Percentiles rank a stretch among this genome's conserved stretches.
Evolutionary conservation across 2,888 invertebrate genomes (phyloP).

Genomic region (Nebria salina): DNA sequence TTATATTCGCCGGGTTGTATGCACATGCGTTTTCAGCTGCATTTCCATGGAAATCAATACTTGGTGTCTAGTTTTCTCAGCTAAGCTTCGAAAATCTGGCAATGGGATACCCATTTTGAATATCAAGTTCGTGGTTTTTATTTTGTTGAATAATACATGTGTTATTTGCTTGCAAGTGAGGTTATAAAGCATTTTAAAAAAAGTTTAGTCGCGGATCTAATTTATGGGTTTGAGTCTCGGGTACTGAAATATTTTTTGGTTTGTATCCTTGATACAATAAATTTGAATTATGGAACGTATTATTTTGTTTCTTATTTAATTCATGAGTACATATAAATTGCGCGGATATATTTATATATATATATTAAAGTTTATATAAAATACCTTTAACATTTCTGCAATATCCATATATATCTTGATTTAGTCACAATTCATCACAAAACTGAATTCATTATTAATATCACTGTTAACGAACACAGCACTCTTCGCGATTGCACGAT

Average conservation of each 20-base stretch:
- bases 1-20: not conserved
- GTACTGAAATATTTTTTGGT: not conserved
- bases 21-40: conserved; percentile 1
- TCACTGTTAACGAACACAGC: not conserved
- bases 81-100: not conserved
- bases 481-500: not conserved
- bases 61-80: conserved; percentile 11
- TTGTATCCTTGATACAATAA: not conserved
- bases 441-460: not conserved
- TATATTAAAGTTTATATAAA: too few species aligned
- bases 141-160: not conserved
- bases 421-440: not conserved
- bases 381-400: too few species aligned
- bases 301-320: not conserved
- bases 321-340: not conserved
- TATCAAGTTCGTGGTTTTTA: not conserved
- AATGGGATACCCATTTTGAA: not conserved
- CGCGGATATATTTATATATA: too few species aligned
- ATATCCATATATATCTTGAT: not conserved
- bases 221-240: not conserved
- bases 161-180: not conserved
- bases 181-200: not conserved
- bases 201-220: not conserved
- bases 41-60: conserved; percentile 21
- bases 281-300: not conserved